Evolutionary conservation across 1,140 invertebrate species (phyloP), one percentile per base, ranked within the genome.

Genomic region (Achroia grisella): DNA sequence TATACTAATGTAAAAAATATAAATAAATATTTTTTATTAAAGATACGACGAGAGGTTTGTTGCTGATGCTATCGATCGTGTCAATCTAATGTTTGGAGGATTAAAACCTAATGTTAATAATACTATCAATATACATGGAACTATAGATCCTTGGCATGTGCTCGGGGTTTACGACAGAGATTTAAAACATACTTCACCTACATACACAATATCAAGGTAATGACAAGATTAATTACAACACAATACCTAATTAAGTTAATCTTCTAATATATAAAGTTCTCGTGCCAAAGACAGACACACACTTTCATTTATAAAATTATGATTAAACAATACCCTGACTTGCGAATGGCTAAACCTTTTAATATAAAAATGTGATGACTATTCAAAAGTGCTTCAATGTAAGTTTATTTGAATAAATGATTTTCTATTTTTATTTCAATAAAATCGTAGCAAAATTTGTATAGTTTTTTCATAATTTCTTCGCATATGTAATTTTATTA

Each of bases 41-140:
- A 89, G 90, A 42, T 90, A 89, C 33, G 74, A 87, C 12, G 71
- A 75, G 43, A 40, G 60, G 0, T 79, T 88, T 14, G 60, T 91
- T 3, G 52, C 86, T 9, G 54, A 39, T 1, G 87, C 88, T 12
- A 81, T 89, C 1, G 80, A 73, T 9, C 74, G 88, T 23, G 91
- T 90, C 0, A 93, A 93, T 52, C 59, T 69, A 0, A 68, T 89
- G 31, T 92, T 90, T 57, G 91, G 91, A 3, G 91, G 87, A 4
- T 48, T 86, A 27, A 39, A 74, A 6, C 89, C 90, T 0, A 70
- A 87, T 6, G 85, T 90, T 1, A 87, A 84, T 45, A 91, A 90
- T 53, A 87, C 91, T 1, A 88, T 91, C 35, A 90, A 90, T 62
- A 89, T 89, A 45, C 91, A 92, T 55, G 91, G 91, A 1, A 67